Evolutionary conservation across 2,113 vertebrate species (phyloP), one percentile per base, ranked within the genome.

Genomic region (Tyto alba): DNA sequence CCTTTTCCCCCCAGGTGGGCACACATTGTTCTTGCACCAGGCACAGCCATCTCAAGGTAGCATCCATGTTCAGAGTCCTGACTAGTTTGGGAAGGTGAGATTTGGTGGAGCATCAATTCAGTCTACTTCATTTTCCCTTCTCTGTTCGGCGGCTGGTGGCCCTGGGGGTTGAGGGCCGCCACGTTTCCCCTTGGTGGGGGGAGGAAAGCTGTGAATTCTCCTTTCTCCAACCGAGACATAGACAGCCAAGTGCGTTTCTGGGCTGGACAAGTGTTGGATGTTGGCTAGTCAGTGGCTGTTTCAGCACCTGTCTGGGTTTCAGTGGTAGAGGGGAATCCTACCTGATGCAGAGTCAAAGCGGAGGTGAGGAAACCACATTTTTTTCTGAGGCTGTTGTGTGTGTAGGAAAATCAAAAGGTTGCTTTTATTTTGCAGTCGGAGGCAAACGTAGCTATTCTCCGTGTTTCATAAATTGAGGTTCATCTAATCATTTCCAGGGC

Each of bases 201-300:
- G 13, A 63, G 52, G 34, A 40, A 62, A 78, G 48, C 40, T 68
- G 47, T 26, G 26, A 57, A 56, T 80, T 87, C 8, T 22, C 11
- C 7, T 69, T 88, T 83, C 13, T 60, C 59, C 38, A 55, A 2
- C 27, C 3, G 4, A 66, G 8, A 47, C 45, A 47, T 20, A 47
- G 45, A 20, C 2, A 17, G 16, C 18, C 11, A 45, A 32, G 38
- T 30, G 5, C 0, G 3, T 72, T 88, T 85, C n/a, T 83, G 29
- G 43, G 45, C 12, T 0, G 1, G 57, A 9, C 2, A 1, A 23
- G 23, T 3, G 4, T 29, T 25, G 26, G 38, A 25, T 1, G 0
- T n/a, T 1, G 8, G 16, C 11, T 74, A 43, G 12, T 59, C 3
- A 0, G 2, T 63, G 50, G 11, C 66, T 66, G 50, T 71, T 81